Percentiles rank a stretch among this genome's conserved stretches.
These are phyloP conservation scores for Bradypus variegatus DNA, from an alignment of 2,797 vertebrate species.

Conservation along the genomic window DNA sequence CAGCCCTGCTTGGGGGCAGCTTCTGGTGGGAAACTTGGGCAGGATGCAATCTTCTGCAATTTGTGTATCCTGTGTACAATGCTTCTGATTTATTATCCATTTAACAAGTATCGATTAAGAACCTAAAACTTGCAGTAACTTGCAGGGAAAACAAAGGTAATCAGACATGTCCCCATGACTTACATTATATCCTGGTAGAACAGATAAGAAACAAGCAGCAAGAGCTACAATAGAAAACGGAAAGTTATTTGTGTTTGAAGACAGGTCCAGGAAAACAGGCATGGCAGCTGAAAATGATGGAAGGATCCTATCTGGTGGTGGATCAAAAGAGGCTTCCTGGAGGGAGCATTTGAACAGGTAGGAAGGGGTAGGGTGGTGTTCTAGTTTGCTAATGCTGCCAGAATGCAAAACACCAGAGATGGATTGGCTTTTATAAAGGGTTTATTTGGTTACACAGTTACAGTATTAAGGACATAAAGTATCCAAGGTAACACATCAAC, in stretches of 20 bases:
- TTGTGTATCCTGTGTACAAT: background rate
- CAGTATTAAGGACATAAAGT: too few species aligned
- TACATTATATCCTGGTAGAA: background rate
- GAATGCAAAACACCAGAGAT: too few species aligned
- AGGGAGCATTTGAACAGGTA: background rate
- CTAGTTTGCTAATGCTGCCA: too few species aligned
- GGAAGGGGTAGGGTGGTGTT: background rate
- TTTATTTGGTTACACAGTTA: too few species aligned
- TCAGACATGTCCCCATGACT: background rate
- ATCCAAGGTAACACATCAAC: too few species aligned
- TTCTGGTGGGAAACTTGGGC: background rate
- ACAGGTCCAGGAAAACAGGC: background rate
- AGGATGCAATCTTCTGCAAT: background rate
- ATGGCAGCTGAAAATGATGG: background rate
- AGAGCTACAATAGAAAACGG: background rate
- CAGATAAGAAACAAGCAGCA: background rate
- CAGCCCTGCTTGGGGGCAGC: background rate
- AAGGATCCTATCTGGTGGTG: background rate
- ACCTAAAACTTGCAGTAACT: background rate
- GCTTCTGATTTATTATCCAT: background rate
- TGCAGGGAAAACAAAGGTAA: background rate
- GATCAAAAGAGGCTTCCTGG: background rate
- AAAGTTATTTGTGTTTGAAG: slow-evolving; percentile 12
- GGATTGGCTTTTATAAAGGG: too few species aligned
- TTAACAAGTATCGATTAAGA: background rate